Evolutionary conservation across 2,888 invertebrate genomes (phyloP), one percentile per base, ranked within the genome.

Genomic region (Archips crataeganus): DNA sequence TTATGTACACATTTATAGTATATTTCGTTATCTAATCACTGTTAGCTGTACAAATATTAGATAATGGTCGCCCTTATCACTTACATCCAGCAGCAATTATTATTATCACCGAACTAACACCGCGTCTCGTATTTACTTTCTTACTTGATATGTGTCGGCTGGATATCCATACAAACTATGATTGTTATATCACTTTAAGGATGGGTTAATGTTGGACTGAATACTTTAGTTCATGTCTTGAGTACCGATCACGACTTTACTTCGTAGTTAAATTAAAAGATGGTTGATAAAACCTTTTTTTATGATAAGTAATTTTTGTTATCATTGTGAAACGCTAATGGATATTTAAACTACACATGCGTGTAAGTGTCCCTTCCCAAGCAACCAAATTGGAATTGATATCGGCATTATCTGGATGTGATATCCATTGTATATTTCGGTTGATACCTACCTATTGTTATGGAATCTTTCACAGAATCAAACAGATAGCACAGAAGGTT

Each of bases 71-170:
- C 83, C 82, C 84, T 90, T 90, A 90, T 90, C 90, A 81, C 77
- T 81, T 82, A 85, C 87, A 91, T 87, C 90, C 92, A 93, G 90
- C 91, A 90, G 93, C 93, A 93, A 93, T 93, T 92, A 93, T 91
- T 90, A 87, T 89, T 93, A 93, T 93, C 93, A 83, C 78, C 87
- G 81, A 88, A 86, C 88, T 78, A 91, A 92, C 76, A 76, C 42
- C 47, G 45, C 34, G 73, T 51, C 74, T 74, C 67, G 70, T 76
- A 77, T 77, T 76, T 76, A 71, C 76, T 76, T 75, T 76, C 88
- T 90, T 85, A 84, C 84, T 85, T 87, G 83, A 85, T 89, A 90
- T 87, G 84, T 79, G 82, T 82, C 80, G 82, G 77, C 79, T 82
- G 82, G 23, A 80, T 79, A 78, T 71, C 71, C 76, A 72, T 70